A percentile compares a stretch with the other conserved stretches of the same genome.
These are phyloP conservation scores for Falcunculus frontatus DNA, from an alignment of 2,113 vertebrate species.

Conservation along the genomic window DNA sequence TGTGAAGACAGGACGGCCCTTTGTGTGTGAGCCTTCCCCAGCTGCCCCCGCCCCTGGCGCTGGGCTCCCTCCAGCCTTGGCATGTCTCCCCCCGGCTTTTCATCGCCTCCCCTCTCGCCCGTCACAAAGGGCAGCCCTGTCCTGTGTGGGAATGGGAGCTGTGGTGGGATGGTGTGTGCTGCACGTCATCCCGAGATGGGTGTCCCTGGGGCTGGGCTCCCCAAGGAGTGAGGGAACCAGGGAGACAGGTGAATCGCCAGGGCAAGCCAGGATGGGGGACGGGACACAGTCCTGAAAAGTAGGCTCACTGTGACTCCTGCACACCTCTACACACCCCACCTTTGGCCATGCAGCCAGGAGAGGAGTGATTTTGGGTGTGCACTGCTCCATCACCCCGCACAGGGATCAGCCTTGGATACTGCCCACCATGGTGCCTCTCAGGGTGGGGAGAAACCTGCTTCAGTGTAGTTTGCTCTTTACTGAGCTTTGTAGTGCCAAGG, in stretches of 20 bases:
- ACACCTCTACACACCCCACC: not conserved
- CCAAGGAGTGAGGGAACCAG: fast-evolving
- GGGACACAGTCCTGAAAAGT: not conserved
- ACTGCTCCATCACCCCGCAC: fast-evolving
- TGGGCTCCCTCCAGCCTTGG: conserved; percentile 65
- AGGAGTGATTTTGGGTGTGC: not conserved
- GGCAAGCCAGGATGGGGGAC: not conserved
- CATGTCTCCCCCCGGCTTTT: not conserved
- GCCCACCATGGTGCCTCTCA: not conserved
- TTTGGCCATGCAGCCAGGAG: not conserved
- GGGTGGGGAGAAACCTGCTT: not conserved
- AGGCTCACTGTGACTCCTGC: not conserved
- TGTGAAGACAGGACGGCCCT: conserved; percentile 75
- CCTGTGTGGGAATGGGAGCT: not conserved
- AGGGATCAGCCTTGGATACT: not conserved
- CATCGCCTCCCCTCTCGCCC: not conserved
- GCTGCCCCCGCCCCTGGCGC: not conserved
- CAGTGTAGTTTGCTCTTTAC: not conserved
- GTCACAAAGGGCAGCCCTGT: conserved; percentile 69
- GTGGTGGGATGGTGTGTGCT: not conserved
- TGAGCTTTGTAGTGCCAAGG: not conserved
- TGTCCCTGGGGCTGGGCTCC: not conserved
- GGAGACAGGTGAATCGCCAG: not conserved
- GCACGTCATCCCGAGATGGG: not conserved
- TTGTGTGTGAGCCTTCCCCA: conserved; percentile 56